Evolutionary conservation across 2,797 vertebrate species (phyloP), one percentile per base, ranked within the genome.

Genomic region (Staurois parvus): DNA sequence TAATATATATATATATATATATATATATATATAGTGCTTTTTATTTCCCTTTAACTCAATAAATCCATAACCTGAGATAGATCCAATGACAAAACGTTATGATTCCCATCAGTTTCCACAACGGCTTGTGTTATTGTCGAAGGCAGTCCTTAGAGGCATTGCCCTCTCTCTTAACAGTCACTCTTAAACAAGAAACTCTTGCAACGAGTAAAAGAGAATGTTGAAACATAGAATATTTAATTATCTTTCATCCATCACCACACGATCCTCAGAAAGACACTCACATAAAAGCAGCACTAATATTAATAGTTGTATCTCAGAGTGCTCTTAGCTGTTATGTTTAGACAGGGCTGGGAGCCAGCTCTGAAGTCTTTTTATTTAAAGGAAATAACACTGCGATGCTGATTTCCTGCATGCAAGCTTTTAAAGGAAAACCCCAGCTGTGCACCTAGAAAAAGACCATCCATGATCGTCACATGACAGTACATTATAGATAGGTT

Each of bases 151-250:
- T 26, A 12, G n/a, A 64, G 59, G 24, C 59, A 26, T 64, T 64
- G 24, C 24, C 59, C 11, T 9, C 21, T 9, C 59, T 10, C 11
- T 9, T 64, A 29, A 64, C 76, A 77, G 52, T 66, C 76, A 64
- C 48, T 30, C n/a, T 77, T 64, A 64, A 37, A 77, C 30, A 37
- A 24, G 56, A 66, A 66, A 64, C 24, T 21, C 34, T 37, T 32
- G 7, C 15, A 64, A 5, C 30, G 30, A 30, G 26, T 32, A 48
- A 76, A 37, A 66, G 52, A 37, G 56, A 64, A 77, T 26, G 30
- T 32, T n/a, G 56, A 82, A 62, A 64, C 34, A 82, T 29, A 24
- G 59, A 42, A 69, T 68, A 69, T 77, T 76, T 84, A 84, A 84
- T 76, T 77, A 68, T 24, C 29, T 70, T 77, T 77, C 42, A 74